These are phyloP conservation scores for Eugnorisma glareosa DNA, from an alignment of 2,888 invertebrate species.

Conservation along the genomic window DNA sequence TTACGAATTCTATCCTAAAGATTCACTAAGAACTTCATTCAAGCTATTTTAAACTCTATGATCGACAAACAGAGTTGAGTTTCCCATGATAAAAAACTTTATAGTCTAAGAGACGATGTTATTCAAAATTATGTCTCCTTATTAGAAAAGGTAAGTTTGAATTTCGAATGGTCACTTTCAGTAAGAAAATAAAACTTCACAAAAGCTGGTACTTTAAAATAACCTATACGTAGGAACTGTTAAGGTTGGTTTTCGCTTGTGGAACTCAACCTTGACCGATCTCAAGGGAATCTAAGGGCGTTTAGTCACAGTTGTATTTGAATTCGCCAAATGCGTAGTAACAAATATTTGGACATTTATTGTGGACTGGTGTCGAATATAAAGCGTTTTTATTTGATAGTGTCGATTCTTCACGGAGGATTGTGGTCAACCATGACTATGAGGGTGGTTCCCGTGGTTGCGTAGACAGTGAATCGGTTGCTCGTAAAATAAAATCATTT, in stretches of 20 bases:
- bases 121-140: constrained; percentile 66
- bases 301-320: constrained; percentile 90
- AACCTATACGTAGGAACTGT: not conserved
- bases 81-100: not conserved
- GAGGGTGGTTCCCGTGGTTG: constrained; percentile 30
- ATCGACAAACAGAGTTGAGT: fast-evolving
- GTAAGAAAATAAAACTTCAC: constrained; percentile 14
- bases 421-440: constrained; percentile 72
- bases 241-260: constrained; percentile 66
- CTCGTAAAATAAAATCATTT: constrained; percentile 45
- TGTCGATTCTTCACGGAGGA: constrained; percentile 81
- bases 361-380: constrained; percentile 87
- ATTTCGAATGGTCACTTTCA: constrained; percentile 63
- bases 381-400: constrained; percentile 85
- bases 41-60: constrained; percentile 62
- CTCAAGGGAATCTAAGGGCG: constrained; percentile 85
- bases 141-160: constrained; percentile 65
- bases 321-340: constrained; percentile 85
- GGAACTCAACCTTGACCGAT: constrained; percentile 80
- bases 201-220: constrained; percentile 33
- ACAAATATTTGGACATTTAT: constrained; percentile 91
- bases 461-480: constrained; percentile 21
- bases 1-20: constrained; percentile 85
- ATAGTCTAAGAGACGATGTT: constrained; percentile 53
- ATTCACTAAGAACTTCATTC: constrained; percentile 75